Evolutionary conservation across 2,888 invertebrate species (phyloP).

Genomic region (Eilema sororculum): DNA sequence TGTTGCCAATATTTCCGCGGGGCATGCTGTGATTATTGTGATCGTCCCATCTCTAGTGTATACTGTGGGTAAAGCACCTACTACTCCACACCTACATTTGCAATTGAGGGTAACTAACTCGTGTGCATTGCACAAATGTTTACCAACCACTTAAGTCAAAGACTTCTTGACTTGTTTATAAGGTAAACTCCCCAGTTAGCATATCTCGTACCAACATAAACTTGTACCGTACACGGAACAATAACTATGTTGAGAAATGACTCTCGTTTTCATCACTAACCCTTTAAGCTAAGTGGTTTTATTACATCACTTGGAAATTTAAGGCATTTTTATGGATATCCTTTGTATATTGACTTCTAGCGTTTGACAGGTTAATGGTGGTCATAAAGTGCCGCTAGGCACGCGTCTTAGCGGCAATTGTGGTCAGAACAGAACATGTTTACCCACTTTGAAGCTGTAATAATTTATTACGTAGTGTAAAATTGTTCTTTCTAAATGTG

Average conservation of each 20-base stretch:
- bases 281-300: constrained; percentile 44
- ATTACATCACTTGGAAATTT: constrained; percentile 36
- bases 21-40: background rate
- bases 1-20: no score
- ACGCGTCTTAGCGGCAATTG: background rate
- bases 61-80: background rate
- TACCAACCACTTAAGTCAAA: constrained; percentile 50
- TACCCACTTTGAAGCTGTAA: background rate
- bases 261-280: constrained; percentile 46
- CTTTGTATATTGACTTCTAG: constrained; percentile 41
- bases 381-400: constrained; percentile 24
- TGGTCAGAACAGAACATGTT: background rate
- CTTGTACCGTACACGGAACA: constrained; percentile 50
- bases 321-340: constrained; percentile 38
- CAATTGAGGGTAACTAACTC: constrained; percentile 51
- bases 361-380: constrained; percentile 35
- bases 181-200: constrained; percentile 53
- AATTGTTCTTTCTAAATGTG: background rate
- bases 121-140: constrained; percentile 52
- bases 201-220: constrained; percentile 59
- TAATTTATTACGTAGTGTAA: background rate
- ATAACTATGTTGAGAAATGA: constrained; percentile 57
- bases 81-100: background rate
- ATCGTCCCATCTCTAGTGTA: background rate
- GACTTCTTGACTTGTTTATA: constrained; percentile 48